Conservation (phyloP, 2,113 vertebrate genomes). For the Gadus chalcogrammus region DNA sequence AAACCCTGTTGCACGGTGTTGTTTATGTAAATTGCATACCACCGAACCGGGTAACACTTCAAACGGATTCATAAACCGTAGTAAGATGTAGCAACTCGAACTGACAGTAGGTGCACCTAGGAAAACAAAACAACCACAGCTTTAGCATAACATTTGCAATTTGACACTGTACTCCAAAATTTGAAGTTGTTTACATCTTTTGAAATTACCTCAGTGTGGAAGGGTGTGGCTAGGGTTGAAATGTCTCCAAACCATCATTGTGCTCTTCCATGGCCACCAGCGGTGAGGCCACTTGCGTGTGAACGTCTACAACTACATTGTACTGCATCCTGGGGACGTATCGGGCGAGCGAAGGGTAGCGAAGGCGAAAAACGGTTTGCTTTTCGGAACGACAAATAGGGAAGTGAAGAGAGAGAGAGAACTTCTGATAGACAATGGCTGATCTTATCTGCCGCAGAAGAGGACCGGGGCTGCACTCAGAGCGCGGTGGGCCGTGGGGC, state of each 20-base stretch:
- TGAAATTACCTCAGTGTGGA: no score
- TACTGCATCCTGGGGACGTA: background rate
- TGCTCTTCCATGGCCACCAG: background rate
- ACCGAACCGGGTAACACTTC: background rate
- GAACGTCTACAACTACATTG: background rate
- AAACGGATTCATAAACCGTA: background rate
- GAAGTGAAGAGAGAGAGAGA: conserved; percentile 3
- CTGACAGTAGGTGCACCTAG: background rate
- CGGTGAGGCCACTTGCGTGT: background rate
- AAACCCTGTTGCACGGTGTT: background rate
- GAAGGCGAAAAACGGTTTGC: no score
- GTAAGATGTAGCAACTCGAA: background rate
- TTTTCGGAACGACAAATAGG: background rate
- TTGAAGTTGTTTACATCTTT: no score
- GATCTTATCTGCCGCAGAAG: conserved; percentile 20
- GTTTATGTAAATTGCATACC: background rate
- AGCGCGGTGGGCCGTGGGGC: background rate
- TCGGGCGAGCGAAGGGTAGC: background rate
- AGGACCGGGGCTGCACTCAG: background rate
- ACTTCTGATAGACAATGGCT: conserved; percentile 24
- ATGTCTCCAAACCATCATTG: no score
- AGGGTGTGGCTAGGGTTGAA: no score
- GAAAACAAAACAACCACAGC: no score
- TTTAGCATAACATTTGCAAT: no score
- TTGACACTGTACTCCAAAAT: no score